Base-by-base conservation (phyloP, 2,888 invertebrate species). In the Agrenia bidenticulata region DNA sequence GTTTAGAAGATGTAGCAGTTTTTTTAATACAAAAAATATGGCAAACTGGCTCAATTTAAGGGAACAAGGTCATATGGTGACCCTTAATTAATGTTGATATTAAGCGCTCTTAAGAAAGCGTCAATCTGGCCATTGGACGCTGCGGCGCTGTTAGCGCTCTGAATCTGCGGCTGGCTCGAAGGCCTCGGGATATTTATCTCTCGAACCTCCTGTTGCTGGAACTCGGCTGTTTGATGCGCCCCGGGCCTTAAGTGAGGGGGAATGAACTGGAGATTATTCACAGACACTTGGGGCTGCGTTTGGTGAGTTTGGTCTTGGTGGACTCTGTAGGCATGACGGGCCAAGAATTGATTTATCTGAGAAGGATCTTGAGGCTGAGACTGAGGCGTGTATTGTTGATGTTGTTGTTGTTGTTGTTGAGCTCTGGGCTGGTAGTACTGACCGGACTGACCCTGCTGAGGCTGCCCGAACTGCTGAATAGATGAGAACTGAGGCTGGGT, bases 41-140 rank as follows among this genome's bases (percentile, higher is more conserved):
- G 45, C 45, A 45, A 45, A 45, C 45, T 45, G 45, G 45, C 45
- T 45, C 45, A 45, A 45, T 45, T 19, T 15, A 45, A 45, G 5
- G n/a, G 9, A 45, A 45, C 45, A 45, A 19, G 19, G 45, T 9
- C 45, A 19, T 5, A 45, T 5, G 15, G 51, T 7, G 7, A 51
- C 21, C 19, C 32, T 32, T 32, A 32, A 32, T 4, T 7, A 11
- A 32, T 32, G 11, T 32, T 32, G 64, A 79, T 74, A 72, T 78
- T 80, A 61, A 80, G 79, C 63, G 88, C 88, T 80, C 89, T 84
- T 69, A 91, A 84, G 81, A 90, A 91, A 63, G 89, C 88, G 79
- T 90, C 90, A 77, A 91, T 89, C 79, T 89, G 90, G 5, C 89
- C 88, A 42, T 85, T 82, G 50, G 87, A 85, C 21, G 68, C 66